These are phyloP conservation scores for Anguilla pacifica DNA, from an alignment of 2,797 vertebrate genomes.

Conservation along the genomic window DNA sequence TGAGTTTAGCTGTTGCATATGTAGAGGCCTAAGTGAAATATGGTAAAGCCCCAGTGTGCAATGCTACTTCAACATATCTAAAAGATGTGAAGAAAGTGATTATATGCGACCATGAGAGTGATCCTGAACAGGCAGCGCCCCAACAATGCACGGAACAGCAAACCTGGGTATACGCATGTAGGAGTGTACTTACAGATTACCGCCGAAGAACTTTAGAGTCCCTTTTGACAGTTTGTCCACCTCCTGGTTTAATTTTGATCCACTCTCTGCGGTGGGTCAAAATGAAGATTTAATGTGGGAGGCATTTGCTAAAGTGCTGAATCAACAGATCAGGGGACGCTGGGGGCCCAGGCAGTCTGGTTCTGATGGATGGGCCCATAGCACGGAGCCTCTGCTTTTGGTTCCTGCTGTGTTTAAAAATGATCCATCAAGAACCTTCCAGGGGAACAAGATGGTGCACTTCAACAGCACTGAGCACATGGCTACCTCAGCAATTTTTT, in stretches of 20 bases:
- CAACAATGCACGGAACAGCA: no score
- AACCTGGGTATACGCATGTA: no score
- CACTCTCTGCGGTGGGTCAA: neutral
- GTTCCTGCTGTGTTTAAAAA: slow-evolving; percentile 70
- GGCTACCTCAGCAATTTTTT: slow-evolving; percentile 67
- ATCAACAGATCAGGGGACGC: slow-evolving; percentile 41
- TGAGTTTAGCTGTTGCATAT: no score
- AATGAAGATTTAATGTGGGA: neutral
- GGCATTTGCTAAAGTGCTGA: neutral
- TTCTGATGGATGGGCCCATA: slow-evolving; percentile 61
- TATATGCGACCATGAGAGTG: no score
- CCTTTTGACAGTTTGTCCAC: neutral
- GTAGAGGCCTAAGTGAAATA: no score
- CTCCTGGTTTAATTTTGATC: neutral
- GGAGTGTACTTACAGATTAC: no score
- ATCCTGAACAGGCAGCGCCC: no score
- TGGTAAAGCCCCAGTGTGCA: no score
- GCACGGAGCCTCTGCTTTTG: slow-evolving; percentile 61
- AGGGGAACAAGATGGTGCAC: slow-evolving; percentile 58
- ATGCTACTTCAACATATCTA: no score
- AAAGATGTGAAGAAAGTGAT: no score
- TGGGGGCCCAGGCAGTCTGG: slow-evolving; percentile 46
- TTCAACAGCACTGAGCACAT: slow-evolving; percentile 57
- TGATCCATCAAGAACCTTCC: slow-evolving; percentile 70
- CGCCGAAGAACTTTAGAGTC: no score